Evolutionary conservation across 2,797 vertebrate species (phyloP).

Genomic region (Thunnus albacares): DNA sequence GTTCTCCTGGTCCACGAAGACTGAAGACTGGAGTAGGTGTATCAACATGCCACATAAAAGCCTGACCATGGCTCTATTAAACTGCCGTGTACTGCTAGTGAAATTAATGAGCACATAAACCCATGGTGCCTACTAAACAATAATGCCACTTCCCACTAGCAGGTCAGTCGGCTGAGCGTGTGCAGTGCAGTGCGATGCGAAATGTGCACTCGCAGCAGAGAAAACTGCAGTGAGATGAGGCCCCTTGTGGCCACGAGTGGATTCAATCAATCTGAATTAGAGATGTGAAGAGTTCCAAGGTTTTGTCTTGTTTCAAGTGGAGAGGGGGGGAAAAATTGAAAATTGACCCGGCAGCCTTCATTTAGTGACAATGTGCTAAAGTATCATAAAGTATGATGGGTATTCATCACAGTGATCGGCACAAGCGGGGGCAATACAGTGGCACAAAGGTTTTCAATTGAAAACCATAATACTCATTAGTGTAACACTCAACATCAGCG

Average conservation of each 20-base stretch:
- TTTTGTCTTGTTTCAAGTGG: conserved; percentile 84
- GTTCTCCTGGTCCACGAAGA: conserved; percentile 19
- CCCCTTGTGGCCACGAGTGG: conserved; percentile 82
- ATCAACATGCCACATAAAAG: conserved; percentile 16
- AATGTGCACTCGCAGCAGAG: conserved; percentile 69
- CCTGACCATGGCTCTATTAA: conserved; percentile 19
- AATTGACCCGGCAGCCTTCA: conserved; percentile 84
- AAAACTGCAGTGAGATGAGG: conserved; percentile 79
- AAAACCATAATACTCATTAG: conserved; percentile 87
- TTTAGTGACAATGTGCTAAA: conserved; percentile 84
- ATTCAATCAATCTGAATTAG: conserved; percentile 84
- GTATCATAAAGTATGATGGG: conserved; percentile 84
- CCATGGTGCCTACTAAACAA: conserved; percentile 36
- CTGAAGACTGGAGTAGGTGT: conserved; percentile 3
- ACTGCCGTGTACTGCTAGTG: background rate
- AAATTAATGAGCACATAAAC: conserved; percentile 54
- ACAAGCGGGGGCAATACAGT: conserved; percentile 79
- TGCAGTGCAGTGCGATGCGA: conserved; percentile 55
- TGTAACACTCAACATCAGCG: conserved; percentile 80
- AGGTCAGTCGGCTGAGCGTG: conserved; percentile 53
- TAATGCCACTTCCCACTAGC: conserved; percentile 49
- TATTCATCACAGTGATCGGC: conserved; percentile 85
- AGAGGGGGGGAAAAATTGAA: conserved; percentile 78
- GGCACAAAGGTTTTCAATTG: conserved; percentile 86
- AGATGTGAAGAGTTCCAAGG: conserved; percentile 81